Evolutionary conservation across 1,140 invertebrate species (phyloP).

Genomic region (Antheraea mylitta): DNA sequence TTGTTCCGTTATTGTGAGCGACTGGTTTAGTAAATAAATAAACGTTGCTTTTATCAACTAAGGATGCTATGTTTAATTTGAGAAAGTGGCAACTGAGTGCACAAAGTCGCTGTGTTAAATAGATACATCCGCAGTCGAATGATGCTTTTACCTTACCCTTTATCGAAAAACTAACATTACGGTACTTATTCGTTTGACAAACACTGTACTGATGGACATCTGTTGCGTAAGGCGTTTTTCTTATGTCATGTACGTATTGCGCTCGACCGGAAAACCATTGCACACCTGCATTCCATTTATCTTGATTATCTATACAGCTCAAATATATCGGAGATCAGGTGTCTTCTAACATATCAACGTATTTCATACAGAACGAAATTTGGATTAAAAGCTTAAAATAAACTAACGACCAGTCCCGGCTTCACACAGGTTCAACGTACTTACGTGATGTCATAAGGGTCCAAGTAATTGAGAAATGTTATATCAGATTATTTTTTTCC

Average conservation of each 20-base stretch:
- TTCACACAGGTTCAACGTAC: no score
- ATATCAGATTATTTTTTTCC: no score
- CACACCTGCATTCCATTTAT: conserved; percentile 2
- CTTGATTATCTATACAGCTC: not conserved
- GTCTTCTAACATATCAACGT: not conserved
- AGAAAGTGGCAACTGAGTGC: conserved; percentile 21
- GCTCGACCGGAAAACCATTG: not conserved
- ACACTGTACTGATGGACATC: conserved; percentile 14
- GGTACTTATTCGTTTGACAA: conserved; percentile 23
- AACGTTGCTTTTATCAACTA: conserved; percentile 31
- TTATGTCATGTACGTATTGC: not conserved
- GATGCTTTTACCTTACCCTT: conserved; percentile 23
- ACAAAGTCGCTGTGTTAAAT: conserved; percentile 32
- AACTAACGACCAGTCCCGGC: no score
- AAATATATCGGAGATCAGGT: not conserved
- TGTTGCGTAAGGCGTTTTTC: conserved; percentile 16
- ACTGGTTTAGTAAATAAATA: conserved; percentile 44
- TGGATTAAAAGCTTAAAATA: no score
- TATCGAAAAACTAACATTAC: conserved; percentile 20
- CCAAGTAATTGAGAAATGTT: no score
- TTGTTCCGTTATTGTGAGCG: conserved; percentile 64
- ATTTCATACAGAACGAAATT: no score
- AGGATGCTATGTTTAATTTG: conserved; percentile 32
- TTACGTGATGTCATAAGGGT: no score
- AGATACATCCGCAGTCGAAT: conserved; percentile 26